Conservation (phyloP, 1,140 invertebrate species). For the Drosophila orena region DNA sequence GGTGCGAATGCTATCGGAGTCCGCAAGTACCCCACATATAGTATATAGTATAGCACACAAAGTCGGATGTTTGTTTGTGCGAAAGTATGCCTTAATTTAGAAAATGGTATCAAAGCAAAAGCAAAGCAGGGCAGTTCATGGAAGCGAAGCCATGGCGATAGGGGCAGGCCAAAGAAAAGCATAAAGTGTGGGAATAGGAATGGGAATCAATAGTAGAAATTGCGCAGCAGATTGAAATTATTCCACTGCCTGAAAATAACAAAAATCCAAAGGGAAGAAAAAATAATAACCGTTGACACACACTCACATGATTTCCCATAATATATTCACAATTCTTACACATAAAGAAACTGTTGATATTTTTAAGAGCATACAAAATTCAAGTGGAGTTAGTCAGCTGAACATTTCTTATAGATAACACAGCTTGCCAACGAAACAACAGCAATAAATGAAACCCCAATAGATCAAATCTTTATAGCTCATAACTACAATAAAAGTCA, state of each 20-base stretch:
- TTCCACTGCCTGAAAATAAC: constrained; percentile 62
- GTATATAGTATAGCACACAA: constrained; percentile 1
- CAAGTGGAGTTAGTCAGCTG: not conserved
- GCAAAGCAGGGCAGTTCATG: constrained; percentile 32
- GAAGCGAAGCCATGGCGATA: constrained; percentile 35
- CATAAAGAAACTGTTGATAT: constrained; percentile 3
- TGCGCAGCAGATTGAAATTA: constrained; percentile 75
- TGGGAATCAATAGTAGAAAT: constrained; percentile 75
- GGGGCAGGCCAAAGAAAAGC: constrained; percentile 39
- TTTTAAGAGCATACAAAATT: not conserved
- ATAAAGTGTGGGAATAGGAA: constrained; percentile 30
- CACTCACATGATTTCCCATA: constrained; percentile 27
- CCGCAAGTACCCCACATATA: constrained; percentile 1
- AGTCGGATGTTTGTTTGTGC: constrained; percentile 6
- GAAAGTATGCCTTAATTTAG: constrained; percentile 28
- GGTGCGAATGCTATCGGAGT: constrained; percentile 26
- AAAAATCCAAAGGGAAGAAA: constrained; percentile 41
- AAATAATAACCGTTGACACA: constrained; percentile 57
- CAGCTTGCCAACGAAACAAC: not conserved
- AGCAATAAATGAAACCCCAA: not conserved
- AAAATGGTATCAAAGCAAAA: constrained; percentile 40
- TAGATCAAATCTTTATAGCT: too few relatives aligned
- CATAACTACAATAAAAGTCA: too few relatives aligned
- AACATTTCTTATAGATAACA: not conserved
- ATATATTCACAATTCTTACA: constrained; percentile 24